These are phyloP conservation scores for Pterocles burchelli DNA, from an alignment of 2,113 vertebrate species.

Conservation along the genomic window DNA sequence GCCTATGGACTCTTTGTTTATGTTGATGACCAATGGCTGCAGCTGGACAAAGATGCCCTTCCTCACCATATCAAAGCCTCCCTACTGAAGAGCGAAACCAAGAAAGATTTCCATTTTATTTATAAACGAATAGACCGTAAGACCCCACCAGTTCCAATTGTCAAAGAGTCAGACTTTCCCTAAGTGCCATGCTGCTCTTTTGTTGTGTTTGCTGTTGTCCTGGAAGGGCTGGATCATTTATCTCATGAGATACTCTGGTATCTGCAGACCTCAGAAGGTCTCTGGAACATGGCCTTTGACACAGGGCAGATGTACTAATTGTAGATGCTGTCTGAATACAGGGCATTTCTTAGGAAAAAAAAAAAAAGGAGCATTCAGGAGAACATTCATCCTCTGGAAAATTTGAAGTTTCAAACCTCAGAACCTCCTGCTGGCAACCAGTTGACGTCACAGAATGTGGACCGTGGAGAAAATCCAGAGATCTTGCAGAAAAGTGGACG, in stretches of 20 bases:
- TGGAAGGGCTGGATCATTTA: constrained; percentile 7
- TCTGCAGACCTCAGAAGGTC: background rate
- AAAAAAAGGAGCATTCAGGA: constrained; percentile 21
- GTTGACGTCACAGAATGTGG: background rate
- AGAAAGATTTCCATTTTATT: constrained; percentile 88
- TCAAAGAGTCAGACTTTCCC: constrained; percentile 74
- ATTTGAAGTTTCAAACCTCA: constrained; percentile 47
- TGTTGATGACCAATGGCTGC: constrained; percentile 78
- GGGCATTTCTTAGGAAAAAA: background rate
- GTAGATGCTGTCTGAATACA: background rate
- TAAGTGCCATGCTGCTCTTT: background rate
- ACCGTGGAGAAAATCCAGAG: background rate
- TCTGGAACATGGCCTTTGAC: background rate
- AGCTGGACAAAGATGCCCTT: constrained; percentile 80
- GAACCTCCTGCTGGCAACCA: background rate
- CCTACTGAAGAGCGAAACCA: constrained; percentile 80
- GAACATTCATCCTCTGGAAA: constrained; percentile 9
- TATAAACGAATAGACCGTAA: constrained; percentile 78
- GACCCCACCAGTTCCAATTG: constrained; percentile 32
- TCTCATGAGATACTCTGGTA: background rate
- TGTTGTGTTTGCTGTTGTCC: background rate
- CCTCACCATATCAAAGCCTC: constrained; percentile 86
- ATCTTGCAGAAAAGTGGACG: background rate
- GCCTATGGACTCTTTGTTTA: constrained; percentile 82
- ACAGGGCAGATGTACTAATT: background rate